Evolutionary conservation across 2,888 invertebrate species (phyloP), one percentile per base, ranked within the genome.

Genomic region (Polydrusus tereticollis): DNA sequence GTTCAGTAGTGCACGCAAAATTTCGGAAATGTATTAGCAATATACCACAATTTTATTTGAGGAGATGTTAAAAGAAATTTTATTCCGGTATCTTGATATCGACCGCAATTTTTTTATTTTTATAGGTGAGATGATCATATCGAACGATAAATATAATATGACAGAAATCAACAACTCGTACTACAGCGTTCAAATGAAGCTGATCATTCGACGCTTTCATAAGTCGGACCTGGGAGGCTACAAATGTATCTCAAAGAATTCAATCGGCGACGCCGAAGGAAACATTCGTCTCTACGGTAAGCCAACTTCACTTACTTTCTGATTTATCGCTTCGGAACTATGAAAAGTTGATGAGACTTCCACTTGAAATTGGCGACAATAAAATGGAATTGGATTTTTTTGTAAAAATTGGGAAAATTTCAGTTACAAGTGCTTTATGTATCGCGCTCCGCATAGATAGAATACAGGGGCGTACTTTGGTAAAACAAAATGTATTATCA

Each of bases 161-260:
- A 90, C 91, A 50, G 95, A 95, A 85, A 90, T 90, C 82, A 91
- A 90, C 85, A 90, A 90, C 78, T 93, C 94, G 0, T 92, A 93
- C 85, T 95, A 95, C 87, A 93, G 94, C 82, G 92, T 94, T 7
- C 93, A 93, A 84, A 95, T 95, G 95, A 89, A 90, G 64, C 88
- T 96, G 74, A 89, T 93, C 63, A 91, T 96, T 55, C 89, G 90
- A 67, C 90, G 91, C 79, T 89, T 96, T 73, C 92, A 92, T 82
- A 89, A 90, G 76, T 89, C 89, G 71, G 94, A 95, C 84, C 89
- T 94, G 78, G 94, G 94, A 14, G 94, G 94, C 59, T 96, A 96
- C 88, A 95, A 94, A 84, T 96, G 96, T 87, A 94, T 95, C 81
- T 95, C 95, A 62, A 95, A 96, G 86, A 96, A 96, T 86, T 95